Percentiles rank a stretch among this genome's conserved stretches.
These are phyloP conservation scores for Malurus leucopterus DNA, from an alignment of 2,797 vertebrate genomes.

Conservation along the genomic window DNA sequence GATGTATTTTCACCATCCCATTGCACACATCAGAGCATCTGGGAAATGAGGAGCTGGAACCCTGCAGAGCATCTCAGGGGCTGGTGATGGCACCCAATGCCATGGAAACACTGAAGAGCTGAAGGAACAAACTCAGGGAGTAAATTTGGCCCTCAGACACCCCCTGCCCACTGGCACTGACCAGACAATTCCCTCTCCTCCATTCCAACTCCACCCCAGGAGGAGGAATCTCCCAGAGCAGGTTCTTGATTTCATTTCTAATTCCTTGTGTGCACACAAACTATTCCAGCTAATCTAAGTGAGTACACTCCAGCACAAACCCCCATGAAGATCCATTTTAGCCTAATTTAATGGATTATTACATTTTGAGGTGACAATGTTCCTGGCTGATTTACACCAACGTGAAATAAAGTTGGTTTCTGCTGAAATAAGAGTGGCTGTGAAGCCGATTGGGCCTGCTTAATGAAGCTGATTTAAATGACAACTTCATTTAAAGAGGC, in stretches of 20 bases:
- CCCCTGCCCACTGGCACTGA: too few relatives aligned
- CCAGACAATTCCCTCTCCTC: background rate
- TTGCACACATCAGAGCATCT: background rate
- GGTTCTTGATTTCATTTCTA: background rate
- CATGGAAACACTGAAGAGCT: background rate
- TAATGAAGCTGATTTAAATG: conserved; percentile 42
- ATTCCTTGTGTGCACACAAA: background rate
- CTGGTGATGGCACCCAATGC: background rate
- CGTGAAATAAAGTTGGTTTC: conserved; percentile 18
- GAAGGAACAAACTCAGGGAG: background rate
- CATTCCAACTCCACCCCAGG: background rate
- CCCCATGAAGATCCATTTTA: conserved; percentile 10
- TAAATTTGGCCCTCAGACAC: background rate
- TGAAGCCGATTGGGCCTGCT: background rate
- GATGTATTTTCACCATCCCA: background rate
- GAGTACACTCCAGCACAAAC: background rate
- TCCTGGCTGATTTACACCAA: conserved; percentile 27
- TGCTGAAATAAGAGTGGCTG: background rate
- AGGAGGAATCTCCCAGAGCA: background rate
- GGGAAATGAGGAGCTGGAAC: background rate
- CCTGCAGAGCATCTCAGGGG: background rate
- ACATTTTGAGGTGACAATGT: conserved; percentile 18
- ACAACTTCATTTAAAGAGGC: conserved; percentile 18
- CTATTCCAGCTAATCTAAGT: background rate
- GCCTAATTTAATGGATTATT: conserved; percentile 39